Evolutionary conservation across 2,113 vertebrate species (phyloP), one percentile per base, ranked within the genome.

Genomic region (Neofelis nebulosa): DNA sequence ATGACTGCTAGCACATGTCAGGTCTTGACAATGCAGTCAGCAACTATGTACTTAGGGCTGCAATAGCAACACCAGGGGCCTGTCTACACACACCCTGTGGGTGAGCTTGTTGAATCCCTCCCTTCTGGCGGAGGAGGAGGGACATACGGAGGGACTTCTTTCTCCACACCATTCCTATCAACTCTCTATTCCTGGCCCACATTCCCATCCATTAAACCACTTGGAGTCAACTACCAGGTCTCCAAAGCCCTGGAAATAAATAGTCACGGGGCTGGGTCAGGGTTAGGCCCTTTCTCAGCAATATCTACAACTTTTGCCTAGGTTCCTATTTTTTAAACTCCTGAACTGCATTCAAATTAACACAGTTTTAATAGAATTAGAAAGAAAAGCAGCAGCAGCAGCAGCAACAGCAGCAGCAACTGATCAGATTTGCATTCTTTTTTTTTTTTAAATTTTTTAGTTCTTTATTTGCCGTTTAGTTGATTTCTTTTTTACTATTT

Each of bases 321-420:
- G 55, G 78, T 73, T 87, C 87, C 76, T 89, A 31, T 89, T 97
- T 97, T 96, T 74, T 94, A 97, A 94, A 96, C 68, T 74, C 88
- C 48, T 83, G 27, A 97, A 96, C 96, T 97, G 94, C 97, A 91
- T 73, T 88, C 84, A 89, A 55, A 96, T 55, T 63, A 96, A 85
- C 94, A 95, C 84, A 13, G 68, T 93, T 98, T 97, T 95, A 97
- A 94, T 88, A 90, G 73, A 90, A 85, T 82, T 95, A n/a, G 33
- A 79, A 79, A 79, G 16, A n/a, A 52, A 79, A 52, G 29, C 3
- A 78, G 41, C 38, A 76, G 25, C 73, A 29, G 25, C 57, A 38
- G 29, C 3, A 78, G 41, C 38, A 76, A 14, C 41, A 29, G 25
- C 57, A 61, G 15, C 38, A 74, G 14, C 25, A 41, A 41, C 36